Conservation (phyloP, 2,797 vertebrate species). For the Cetoscarus ocellatus region DNA sequence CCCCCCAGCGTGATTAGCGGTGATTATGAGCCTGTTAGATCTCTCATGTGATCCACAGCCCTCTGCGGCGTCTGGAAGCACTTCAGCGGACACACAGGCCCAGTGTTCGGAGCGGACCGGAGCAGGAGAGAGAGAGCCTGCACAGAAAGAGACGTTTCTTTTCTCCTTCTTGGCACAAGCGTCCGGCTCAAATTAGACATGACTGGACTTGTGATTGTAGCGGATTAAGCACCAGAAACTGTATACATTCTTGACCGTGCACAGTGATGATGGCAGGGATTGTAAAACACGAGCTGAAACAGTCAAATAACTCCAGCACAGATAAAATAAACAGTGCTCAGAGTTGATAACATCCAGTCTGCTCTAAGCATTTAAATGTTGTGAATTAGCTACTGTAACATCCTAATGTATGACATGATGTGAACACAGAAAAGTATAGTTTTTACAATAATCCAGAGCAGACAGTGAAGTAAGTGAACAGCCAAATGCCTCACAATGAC, state of each 20-base stretch:
- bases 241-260: constrained; percentile 37
- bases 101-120: constrained; percentile 59
- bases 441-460: constrained; percentile 49
- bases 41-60: constrained; percentile 60
- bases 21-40: constrained; percentile 76
- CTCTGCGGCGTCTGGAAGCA: constrained; percentile 80
- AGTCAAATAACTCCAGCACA: constrained; percentile 42
- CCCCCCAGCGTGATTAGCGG: constrained; percentile 67
- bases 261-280: constrained; percentile 37
- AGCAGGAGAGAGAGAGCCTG: constrained; percentile 41
- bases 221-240: constrained; percentile 41
- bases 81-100: constrained; percentile 69
- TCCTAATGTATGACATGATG: constrained; percentile 48
- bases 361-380: constrained; percentile 28
- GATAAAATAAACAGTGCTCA: constrained; percentile 56
- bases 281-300: constrained; percentile 45
- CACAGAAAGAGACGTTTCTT: constrained; percentile 26
- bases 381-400: constrained; percentile 57
- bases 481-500: constrained; percentile 39
- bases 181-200: constrained; percentile 48
- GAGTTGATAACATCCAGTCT: constrained; percentile 47
- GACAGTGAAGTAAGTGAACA: constrained; percentile 59
- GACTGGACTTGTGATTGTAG: constrained; percentile 44
- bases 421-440: constrained; percentile 26
- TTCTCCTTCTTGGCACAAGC: constrained; percentile 43